Percentiles rank a stretch among this genome's conserved stretches.
phyloP scores from a whole-genome alignment of 2,888 invertebrate genomes.

The Xiphydria camelus region DNA sequence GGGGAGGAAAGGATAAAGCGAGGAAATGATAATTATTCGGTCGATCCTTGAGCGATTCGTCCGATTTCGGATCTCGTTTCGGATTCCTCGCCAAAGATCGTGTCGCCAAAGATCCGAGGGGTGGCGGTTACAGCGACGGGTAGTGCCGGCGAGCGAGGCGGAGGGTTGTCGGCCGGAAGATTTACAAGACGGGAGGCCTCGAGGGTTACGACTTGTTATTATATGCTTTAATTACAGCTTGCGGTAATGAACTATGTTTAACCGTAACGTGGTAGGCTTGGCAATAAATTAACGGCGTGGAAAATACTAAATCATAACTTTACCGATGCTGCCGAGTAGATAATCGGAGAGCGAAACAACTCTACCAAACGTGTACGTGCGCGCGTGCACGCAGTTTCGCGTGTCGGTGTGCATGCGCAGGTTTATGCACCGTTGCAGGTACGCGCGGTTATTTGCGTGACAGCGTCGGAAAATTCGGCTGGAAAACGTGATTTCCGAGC shows the following conservation, averaged over 20 bases:
- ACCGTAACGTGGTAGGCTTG: slow-evolving; percentile 55
- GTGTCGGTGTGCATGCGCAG: too few relatives aligned
- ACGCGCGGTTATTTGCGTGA: too few relatives aligned
- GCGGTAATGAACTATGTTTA: slow-evolving; percentile 56
- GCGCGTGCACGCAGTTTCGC: slow-evolving; percentile 15
- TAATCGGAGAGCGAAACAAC: slow-evolving; percentile 52
- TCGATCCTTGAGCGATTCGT: too few relatives aligned
- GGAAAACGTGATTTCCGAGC: too few relatives aligned
- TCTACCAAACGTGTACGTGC: slow-evolving; percentile 42
- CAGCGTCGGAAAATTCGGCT: too few relatives aligned
- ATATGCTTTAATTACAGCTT: slow-evolving; percentile 55
- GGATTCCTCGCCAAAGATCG: too few relatives aligned
- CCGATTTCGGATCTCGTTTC: too few relatives aligned
- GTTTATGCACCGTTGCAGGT: too few relatives aligned
- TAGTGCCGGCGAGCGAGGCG: slow-evolving; percentile 21
- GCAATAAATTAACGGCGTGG: slow-evolving; percentile 55
- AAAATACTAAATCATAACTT: slow-evolving; percentile 57
- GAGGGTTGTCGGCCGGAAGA: slow-evolving; percentile 45
- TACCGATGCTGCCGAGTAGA: slow-evolving; percentile 56
- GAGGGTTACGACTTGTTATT: slow-evolving; percentile 54
- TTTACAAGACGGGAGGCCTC: slow-evolving; percentile 52
- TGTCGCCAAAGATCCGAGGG: too few relatives aligned
- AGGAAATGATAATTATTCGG: too few relatives aligned
- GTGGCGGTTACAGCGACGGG: too few relatives aligned
- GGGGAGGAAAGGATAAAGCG: too few relatives aligned